phyloP scores from a whole-genome alignment of 1,140 invertebrate species.

The Sarcophaga bullata region DNA sequence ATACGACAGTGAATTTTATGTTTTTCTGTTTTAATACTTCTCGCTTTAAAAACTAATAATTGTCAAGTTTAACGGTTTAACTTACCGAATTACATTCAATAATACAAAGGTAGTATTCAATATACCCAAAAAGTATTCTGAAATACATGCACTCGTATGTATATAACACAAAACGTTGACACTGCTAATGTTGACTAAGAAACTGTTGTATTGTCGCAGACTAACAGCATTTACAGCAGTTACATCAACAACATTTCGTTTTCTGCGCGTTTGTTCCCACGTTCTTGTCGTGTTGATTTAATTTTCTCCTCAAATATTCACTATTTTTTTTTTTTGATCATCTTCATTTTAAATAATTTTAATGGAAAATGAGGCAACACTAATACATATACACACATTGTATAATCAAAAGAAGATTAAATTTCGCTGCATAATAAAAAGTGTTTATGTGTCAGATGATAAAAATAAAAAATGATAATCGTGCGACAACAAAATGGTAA shows the following conservation, averaged over 20 bases:
- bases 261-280: no score
- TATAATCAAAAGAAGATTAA: slow-evolving; percentile 3
- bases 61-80: no score
- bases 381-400: no score
- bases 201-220: no score
- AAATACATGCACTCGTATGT: no score
- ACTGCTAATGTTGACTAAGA: not conserved
- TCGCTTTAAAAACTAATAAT: no score
- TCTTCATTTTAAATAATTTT: slow-evolving; percentile 6
- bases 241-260: no score
- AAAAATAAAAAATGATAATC: slow-evolving; percentile 42
- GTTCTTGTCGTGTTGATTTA: not conserved
- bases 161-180: slow-evolving; percentile 22
- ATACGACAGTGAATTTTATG: no score
- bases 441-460: slow-evolving; percentile 24
- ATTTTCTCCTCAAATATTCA: not conserved
- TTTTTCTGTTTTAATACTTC: no score
- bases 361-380: not conserved
- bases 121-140: slow-evolving; percentile 27
- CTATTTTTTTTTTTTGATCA: slow-evolving; percentile 32
- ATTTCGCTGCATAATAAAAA: slow-evolving; percentile 28
- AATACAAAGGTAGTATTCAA: no score
- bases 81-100: no score
- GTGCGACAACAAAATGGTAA: slow-evolving; percentile 34
- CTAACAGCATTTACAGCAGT: no score